Percentiles rank a stretch among this genome's conserved stretches.
Conservation (phyloP, 1,140 invertebrate genomes). For the Muscidifurax raptorellus region DNA sequence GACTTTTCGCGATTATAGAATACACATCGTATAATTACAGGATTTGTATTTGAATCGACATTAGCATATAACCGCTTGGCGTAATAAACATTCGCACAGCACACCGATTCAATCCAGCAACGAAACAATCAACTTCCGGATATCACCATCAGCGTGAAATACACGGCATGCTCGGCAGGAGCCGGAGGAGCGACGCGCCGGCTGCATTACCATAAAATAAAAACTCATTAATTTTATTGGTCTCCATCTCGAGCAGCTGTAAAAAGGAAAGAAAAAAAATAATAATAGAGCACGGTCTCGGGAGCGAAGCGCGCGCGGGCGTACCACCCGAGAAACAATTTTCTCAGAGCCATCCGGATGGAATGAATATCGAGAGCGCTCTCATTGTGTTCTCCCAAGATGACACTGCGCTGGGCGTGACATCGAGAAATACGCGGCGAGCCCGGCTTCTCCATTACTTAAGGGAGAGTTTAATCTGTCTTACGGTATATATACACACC, state of each 20-base stretch:
- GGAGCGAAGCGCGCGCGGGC: neutral
- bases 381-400: conserved; percentile 3
- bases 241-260: neutral
- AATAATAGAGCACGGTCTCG: neutral
- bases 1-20: too few species aligned
- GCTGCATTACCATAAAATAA: neutral
- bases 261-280: neutral
- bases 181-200: too few species aligned
- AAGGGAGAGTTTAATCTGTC: conserved; percentile 36
- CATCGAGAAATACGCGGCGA: conserved; percentile 18
- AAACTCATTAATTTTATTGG: neutral
- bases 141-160: too few species aligned
- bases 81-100: too few species aligned
- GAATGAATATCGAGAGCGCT: conserved; percentile 24
- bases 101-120: too few species aligned
- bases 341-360: neutral
- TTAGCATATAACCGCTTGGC: too few species aligned
- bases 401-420: conserved; percentile 14
- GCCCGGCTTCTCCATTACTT: conserved; percentile 29
- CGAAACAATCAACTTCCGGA: too few species aligned
- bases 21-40: too few species aligned
- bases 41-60: too few species aligned
- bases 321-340: neutral
- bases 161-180: too few species aligned
- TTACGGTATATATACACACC: neutral